phyloP scores from a whole-genome alignment of 2,113 vertebrate genomes.

The Eonycteris spelaea region DNA sequence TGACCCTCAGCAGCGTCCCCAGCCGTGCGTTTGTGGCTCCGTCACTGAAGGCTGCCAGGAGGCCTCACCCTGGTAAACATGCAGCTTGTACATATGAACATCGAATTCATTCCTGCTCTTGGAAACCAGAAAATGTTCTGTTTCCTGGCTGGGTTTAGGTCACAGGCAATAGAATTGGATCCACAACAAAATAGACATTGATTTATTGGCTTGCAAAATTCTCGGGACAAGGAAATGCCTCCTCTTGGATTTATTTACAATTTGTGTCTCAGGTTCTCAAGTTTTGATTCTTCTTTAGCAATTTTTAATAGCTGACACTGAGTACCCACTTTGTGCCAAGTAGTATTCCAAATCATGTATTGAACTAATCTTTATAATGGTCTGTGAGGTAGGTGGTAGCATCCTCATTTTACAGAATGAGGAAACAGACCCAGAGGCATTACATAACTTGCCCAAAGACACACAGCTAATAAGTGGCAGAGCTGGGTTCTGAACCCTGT shows the following conservation, averaged over 20 bases:
- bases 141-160: not conserved
- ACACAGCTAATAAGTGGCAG: too few relatives aligned
- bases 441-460: too few relatives aligned
- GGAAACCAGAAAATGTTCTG: not conserved
- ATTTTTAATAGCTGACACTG: not conserved
- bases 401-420: not conserved
- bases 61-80: not conserved
- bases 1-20: not conserved
- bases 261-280: not conserved
- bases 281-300: not conserved
- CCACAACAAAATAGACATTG: not conserved
- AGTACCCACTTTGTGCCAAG: not conserved
- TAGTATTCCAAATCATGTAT: not conserved
- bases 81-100: not conserved
- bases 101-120: not conserved
- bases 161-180: not conserved
- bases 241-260: not conserved
- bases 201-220: not conserved
- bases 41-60: not conserved
- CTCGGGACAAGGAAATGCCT: not conserved
- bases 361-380: not conserved
- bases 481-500: not conserved
- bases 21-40: not conserved
- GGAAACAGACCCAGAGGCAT: too few relatives aligned
- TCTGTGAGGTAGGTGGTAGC: not conserved